A percentile compares a stretch with the other conserved stretches of the same genome.
These are phyloP conservation scores for Trichoplusia ni DNA, from an alignment of 1,140 invertebrate genomes.

Conservation along the genomic window DNA sequence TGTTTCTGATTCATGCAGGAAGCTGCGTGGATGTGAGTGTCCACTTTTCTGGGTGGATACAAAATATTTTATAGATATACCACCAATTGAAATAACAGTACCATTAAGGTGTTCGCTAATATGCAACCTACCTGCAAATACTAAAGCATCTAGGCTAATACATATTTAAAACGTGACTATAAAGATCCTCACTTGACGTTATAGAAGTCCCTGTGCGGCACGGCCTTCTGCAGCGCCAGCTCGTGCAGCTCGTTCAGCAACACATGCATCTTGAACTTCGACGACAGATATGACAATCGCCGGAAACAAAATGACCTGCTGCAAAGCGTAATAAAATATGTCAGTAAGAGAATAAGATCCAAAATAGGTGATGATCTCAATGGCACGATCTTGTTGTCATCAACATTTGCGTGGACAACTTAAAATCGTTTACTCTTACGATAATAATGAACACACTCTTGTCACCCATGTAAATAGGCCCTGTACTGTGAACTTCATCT, in stretches of 20 bases:
- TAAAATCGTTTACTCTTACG: no score
- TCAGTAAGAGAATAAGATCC: background rate
- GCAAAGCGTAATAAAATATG: slow-evolving; percentile 42
- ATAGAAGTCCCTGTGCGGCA: slow-evolving; percentile 99
- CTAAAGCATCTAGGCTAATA: background rate
- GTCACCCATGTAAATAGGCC: no score
- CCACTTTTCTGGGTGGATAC: slow-evolving; percentile 86
- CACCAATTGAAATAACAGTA: no score
- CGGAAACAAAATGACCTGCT: slow-evolving; percentile 99
- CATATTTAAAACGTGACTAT: background rate
- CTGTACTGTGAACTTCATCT: no score
- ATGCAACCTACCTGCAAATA: no score
- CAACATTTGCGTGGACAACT: no score
- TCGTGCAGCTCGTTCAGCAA: slow-evolving; percentile 97
- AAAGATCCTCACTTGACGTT: slow-evolving; percentile 92
- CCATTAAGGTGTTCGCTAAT: no score
- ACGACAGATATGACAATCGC: slow-evolving; percentile 95
- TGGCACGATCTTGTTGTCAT: no score
- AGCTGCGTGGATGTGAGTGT: slow-evolving; percentile 99
- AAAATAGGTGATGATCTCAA: no score
- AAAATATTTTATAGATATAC: no score
- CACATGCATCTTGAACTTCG: slow-evolving; percentile 97
- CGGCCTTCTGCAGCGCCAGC: slow-evolving; percentile 96
- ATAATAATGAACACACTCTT: no score
- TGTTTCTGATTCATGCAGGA: slow-evolving; percentile 99